phyloP scores from a whole-genome alignment of 2,888 invertebrate genomes.

The Lamellibrachia columna region DNA sequence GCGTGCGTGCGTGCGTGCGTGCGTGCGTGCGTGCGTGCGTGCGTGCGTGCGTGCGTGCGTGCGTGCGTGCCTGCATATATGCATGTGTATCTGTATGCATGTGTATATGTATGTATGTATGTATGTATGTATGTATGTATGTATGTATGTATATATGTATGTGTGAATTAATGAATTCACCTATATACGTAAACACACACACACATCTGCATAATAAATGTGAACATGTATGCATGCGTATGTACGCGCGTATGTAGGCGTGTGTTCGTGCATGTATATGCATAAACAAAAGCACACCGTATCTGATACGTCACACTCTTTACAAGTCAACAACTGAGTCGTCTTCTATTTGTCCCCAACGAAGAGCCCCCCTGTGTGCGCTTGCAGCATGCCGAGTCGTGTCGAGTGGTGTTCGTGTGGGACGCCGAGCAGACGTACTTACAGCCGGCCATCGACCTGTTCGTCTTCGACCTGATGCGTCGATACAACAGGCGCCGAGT shows the following conservation, averaged over 20 bases:
- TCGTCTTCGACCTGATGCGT: conserved; percentile 66
- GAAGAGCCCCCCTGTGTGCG: not conserved
- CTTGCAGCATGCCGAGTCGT: conserved; percentile 45
- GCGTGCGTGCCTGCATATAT: too few relatives aligned
- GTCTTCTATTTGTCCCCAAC: not conserved
- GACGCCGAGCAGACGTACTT: conserved; percentile 69
- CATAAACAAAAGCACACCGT: not conserved
- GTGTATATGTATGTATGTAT: too few relatives aligned
- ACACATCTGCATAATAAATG: not conserved
- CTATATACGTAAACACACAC: too few relatives aligned
- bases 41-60: too few relatives aligned
- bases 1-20: too few relatives aligned
- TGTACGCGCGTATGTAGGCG: not conserved
- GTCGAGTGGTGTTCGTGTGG: conserved; percentile 62
- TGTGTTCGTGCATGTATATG: not conserved
- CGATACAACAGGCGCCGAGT: conserved; percentile 61
- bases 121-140: too few relatives aligned
- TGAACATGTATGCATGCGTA: not conserved
- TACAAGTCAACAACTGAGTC: not conserved
- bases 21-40: too few relatives aligned
- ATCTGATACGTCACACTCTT: not conserved
- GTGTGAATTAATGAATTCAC: too few relatives aligned
- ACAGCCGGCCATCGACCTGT: conserved; percentile 66
- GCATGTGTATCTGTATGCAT: too few relatives aligned
- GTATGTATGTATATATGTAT: too few relatives aligned